Evolutionary conservation across 2,113 vertebrate genomes (phyloP), one percentile per base, ranked within the genome.

Genomic region (Oreamnos americanus): DNA sequence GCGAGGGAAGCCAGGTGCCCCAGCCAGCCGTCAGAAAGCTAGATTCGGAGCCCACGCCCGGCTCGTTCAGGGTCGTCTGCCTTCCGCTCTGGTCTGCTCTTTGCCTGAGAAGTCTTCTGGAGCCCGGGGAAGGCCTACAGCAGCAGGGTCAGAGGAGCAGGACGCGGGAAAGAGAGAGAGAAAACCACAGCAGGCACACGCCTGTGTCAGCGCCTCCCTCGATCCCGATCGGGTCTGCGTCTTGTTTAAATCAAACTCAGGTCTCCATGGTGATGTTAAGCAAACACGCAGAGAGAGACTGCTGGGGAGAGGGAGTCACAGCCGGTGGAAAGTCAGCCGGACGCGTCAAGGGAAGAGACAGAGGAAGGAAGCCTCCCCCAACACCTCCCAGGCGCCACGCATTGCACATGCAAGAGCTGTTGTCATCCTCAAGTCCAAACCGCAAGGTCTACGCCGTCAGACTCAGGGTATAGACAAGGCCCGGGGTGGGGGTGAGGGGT

Each of bases 391-490:
- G 16, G 39, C 0, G 10, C 26, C 78, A 6, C 3, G 15, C 1
- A 0, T 26, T 8, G 9, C 0, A 4, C 30, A 6, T 0, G 0
- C 30, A 3, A 13, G 6, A 2, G 7, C 84, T 21, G 21, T 5
- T 43, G 6, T 11, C 60, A 9, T 39, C 19, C 23, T 33, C 45
- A 1, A 2, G 0, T 1, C 25, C 1, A 26, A 76, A 19, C 53
- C 0, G 2, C 1, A 0, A 14, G 15, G 51, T 51, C 45, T 15
- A 43, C 2, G 19, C 3, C 1, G 0, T 3, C 67, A 5, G 15
- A 30, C 11, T 51, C 53, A 2, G 5, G 2, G 51, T 2, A 21
- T 1, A 23, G 47, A 26, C 0, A 33, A 82, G 43, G 21, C n/a
- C 39, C 4, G 0, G 30, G 14, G 55, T 23, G 12, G 67, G n/a